Evolutionary conservation across 2,113 vertebrate genomes (phyloP).

Genomic region (Sander lucioperca): DNA sequence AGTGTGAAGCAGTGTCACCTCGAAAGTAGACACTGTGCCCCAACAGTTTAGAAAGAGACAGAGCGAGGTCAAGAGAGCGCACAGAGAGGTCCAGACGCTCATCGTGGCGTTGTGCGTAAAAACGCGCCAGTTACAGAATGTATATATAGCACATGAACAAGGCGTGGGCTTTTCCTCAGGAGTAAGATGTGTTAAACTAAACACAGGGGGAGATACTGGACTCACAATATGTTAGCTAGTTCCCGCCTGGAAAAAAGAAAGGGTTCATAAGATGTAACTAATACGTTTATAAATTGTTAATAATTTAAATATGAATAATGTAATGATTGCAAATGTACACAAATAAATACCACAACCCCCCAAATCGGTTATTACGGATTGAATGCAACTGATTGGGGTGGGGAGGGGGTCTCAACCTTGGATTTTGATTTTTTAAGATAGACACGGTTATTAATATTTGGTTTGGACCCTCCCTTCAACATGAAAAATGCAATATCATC

Average conservation of each 20-base stretch:
- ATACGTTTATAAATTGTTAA: not conserved
- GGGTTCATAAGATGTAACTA: not conserved
- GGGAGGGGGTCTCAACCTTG: not conserved
- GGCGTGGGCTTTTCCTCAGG: not conserved
- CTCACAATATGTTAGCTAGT: too few relatives aligned
- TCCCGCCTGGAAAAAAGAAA: not conserved
- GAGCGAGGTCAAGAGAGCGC: not conserved
- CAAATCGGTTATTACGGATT: not conserved
- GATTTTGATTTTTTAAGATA: too few relatives aligned
- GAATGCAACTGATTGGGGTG: not conserved
- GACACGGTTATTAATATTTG: not conserved
- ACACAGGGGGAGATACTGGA: too few relatives aligned
- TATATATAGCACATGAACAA: not conserved
- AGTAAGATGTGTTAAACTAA: not conserved
- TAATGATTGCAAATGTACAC: not conserved
- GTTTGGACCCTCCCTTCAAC: not conserved
- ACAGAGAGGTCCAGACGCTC: not conserved
- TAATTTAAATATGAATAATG: too few relatives aligned
- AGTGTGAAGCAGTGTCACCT: slow-evolving; percentile 90
- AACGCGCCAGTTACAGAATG: not conserved
- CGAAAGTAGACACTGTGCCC: slow-evolving; percentile 64
- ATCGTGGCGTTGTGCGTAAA: slow-evolving; percentile 54
- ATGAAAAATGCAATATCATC: not conserved
- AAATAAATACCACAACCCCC: not conserved
- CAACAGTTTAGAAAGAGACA: slow-evolving; percentile 19